Evolutionary conservation across 2,888 invertebrate species (phyloP), one percentile per base, ranked within the genome.

Genomic region (Hydroisotoma schaefferi): DNA sequence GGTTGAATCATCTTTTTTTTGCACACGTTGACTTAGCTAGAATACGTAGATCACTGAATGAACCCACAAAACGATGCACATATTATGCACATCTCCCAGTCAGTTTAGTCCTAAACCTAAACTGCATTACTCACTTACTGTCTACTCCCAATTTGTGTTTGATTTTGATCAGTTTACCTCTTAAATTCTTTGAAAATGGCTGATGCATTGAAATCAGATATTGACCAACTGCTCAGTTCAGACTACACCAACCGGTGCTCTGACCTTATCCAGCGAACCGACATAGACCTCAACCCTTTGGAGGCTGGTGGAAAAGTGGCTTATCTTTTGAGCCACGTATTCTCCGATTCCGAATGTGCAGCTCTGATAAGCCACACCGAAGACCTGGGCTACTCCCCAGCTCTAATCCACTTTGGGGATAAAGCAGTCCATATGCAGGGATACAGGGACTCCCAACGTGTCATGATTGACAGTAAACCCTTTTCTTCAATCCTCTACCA

Each of bases 401-500:
- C 62, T 12, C 27, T 61, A 15, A 40, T 65, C 2, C 53, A 58
- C 22, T 55, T 44, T 12, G 56, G 47, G 1, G 40, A 52, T 1
- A 38, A 20, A 20, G 58, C 40, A 3, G 57, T 55, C 6, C 23
- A 55, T 5, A 44, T 55, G 10, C 47, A 43, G 20, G 56, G 54
- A 10, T 57, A 53, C 27, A 38, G 68, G 38, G 63, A 58, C 33
- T 61, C 64, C 0, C 29, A 25, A 22, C 51, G 66, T 20, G 55
- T 64, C 29, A 56, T 68, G 28, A 55, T 64, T 25, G 66, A 68
- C 43, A 59, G 61, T 52, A 40, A 49, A 22, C 55, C 60, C 53
- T 62, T 68, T 33, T 52, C 33, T 2, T 10, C 27, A 43, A 47
- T 59, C 10, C 43, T 68, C 2, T 61, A 54, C 29, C 2, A 40